Percentiles rank a stretch among this genome's conserved stretches.
Evolutionary conservation across 2,888 invertebrate species (phyloP).

Genomic region (Sesamia inferens): DNA sequence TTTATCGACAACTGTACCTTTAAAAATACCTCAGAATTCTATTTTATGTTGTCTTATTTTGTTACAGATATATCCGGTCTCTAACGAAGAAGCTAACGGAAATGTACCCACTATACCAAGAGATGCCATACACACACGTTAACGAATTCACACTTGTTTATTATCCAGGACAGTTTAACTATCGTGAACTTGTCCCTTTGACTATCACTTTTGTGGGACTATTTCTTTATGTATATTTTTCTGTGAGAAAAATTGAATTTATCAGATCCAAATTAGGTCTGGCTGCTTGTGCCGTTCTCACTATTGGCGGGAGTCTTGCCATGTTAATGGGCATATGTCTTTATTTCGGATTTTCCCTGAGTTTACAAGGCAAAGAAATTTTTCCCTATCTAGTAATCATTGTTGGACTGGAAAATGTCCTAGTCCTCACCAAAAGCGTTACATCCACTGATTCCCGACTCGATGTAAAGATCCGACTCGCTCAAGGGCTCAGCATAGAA

Average conservation of each 20-base stretch:
- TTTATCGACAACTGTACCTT: not conserved
- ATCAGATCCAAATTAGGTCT: conserved; percentile 96
- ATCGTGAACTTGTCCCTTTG: conserved; percentile 95
- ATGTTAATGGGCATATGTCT: conserved; percentile 98
- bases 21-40: too few relatives aligned
- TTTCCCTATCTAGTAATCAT: conserved; percentile 98
- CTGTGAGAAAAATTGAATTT: conserved; percentile 98
- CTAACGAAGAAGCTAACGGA: conserved; percentile 92
- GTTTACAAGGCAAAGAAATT: conserved; percentile 95
- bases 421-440: conserved; percentile 97
- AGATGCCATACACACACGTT: conserved; percentile 79
- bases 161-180: conserved; percentile 97
- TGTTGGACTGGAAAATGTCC: conserved; percentile 97
- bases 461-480: conserved; percentile 98
- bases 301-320: conserved; percentile 95
- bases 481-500: conserved; percentile 98
- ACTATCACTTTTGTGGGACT: conserved; percentile 95
- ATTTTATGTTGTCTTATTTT: too few relatives aligned
- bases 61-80: conserved; percentile 93
- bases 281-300: conserved; percentile 97
- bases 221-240: conserved; percentile 98
- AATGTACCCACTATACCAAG: conserved; percentile 93
- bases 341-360: conserved; percentile 95
- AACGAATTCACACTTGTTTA: conserved; percentile 92
- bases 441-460: conserved; percentile 97